Conservation (phyloP, 2,113 vertebrate species). For the Coryphaenoides rupestris region DNA sequence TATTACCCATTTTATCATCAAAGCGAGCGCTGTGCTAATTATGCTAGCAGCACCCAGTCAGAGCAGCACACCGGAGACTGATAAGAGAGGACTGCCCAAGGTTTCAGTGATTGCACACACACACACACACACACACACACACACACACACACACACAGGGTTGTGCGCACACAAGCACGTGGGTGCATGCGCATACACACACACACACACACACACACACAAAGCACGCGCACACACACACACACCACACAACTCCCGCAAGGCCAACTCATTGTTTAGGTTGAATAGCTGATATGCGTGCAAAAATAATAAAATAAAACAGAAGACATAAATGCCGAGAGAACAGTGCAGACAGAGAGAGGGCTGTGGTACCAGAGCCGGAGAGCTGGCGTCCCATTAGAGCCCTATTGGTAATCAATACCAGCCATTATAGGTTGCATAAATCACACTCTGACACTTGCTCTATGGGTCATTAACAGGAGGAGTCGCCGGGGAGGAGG, state of each 20-base stretch:
- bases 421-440: slow-evolving; percentile 67
- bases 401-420: slow-evolving; percentile 71
- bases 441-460: slow-evolving; percentile 68
- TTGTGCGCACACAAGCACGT: no score
- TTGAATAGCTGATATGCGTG: slow-evolving; percentile 37
- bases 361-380: slow-evolving; percentile 28
- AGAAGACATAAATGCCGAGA: slow-evolving; percentile 27
- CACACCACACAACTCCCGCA: slow-evolving; percentile 33
- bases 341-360: slow-evolving; percentile 21
- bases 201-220: no score
- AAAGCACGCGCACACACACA: background rate
- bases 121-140: background rate
- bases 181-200: background rate
- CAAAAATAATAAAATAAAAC: slow-evolving; percentile 22
- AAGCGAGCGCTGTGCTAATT: slow-evolving; percentile 66
- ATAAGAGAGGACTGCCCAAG: slow-evolving; percentile 62
- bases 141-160: slow-evolving; percentile 1
- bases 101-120: slow-evolving; percentile 53
- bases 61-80: slow-evolving; percentile 63
- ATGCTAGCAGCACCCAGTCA: slow-evolving; percentile 64
- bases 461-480: slow-evolving; percentile 64
- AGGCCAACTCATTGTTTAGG: slow-evolving; percentile 38
- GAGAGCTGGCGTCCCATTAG: slow-evolving; percentile 60
- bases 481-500: slow-evolving; percentile 46
- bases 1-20: slow-evolving; percentile 68